Percentiles rank a stretch among this genome's conserved stretches.
Evolutionary conservation across 35 echinoderm and acorn worm genomes (phyloP).

Genomic region (Ophiothrix spiculata): DNA sequence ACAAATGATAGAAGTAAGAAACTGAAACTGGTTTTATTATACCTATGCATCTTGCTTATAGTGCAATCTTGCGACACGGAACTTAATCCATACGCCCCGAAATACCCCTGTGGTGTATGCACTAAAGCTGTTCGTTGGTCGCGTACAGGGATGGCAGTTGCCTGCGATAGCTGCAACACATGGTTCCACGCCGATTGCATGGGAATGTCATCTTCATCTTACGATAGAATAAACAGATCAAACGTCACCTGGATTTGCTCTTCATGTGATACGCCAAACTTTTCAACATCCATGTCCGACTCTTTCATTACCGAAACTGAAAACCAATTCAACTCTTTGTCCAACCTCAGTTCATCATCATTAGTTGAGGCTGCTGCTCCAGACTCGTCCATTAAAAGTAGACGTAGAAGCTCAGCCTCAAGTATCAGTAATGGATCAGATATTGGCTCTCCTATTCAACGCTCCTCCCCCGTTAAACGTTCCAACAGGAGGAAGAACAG

Average conservation of each 20-base stretch:
- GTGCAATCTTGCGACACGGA: neutral
- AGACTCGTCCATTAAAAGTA: neutral
- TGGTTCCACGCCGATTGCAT: slow-evolving; percentile 24
- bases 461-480: no score
- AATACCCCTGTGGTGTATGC: no score
- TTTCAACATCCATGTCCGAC: no score
- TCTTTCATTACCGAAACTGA: no score
- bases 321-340: no score
- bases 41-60: no score
- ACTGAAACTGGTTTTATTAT: neutral
- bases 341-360: neutral
- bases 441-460: no score
- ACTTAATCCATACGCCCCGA: neutral
- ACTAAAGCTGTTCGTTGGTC: neutral
- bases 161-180: no score
- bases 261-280: no score
- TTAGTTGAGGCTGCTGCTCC: neutral
- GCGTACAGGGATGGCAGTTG: neutral
- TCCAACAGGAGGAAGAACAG: no score
- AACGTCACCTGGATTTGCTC: no score
- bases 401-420: neutral
- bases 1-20: neutral
- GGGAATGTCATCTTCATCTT: slow-evolving; percentile 14
- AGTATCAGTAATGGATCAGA: neutral
- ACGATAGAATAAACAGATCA: neutral